Conservation (phyloP, 2,797 vertebrate genomes). For the Mormyrops attenuatus region DNA sequence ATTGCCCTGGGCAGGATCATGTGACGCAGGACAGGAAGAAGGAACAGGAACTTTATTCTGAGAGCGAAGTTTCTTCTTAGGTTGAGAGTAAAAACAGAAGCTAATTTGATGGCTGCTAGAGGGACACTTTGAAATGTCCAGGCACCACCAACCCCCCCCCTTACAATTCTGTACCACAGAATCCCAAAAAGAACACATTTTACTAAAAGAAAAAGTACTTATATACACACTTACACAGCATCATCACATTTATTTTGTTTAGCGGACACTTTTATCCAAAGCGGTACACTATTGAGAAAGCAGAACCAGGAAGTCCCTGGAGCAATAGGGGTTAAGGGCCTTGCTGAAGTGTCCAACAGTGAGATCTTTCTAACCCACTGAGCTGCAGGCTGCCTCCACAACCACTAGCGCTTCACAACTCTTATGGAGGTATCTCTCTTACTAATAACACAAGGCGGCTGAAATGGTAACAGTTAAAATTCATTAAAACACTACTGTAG, state of each 20-base stretch:
- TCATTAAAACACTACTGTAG: not conserved
- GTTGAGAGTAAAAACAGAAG: not conserved
- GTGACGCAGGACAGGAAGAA: not conserved
- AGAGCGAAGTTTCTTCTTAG: not conserved
- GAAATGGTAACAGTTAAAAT: not conserved
- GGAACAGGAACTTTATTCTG: not conserved
- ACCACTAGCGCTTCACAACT: not conserved
- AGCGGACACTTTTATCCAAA: not conserved
- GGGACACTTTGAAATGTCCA: not conserved
- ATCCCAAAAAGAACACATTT: not conserved
- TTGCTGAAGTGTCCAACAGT: not conserved
- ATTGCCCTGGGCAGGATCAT: not conserved
- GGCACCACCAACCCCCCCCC: not conserved
- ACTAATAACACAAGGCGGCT: not conserved
- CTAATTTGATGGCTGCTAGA: not conserved
- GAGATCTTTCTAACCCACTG: not conserved
- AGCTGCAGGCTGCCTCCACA: not conserved
- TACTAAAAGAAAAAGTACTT: not conserved
- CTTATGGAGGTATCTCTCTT: not conserved
- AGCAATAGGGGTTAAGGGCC: not conserved
- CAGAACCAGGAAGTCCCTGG: not conserved
- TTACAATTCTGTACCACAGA: not conserved
- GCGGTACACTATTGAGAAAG: not conserved
- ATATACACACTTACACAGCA: not conserved
- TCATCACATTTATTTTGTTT: not conserved